Percentiles rank a stretch among this genome's conserved stretches.
These are phyloP conservation scores for Pterostichus madidus DNA, from an alignment of 2,888 invertebrate genomes.

Conservation along the genomic window DNA sequence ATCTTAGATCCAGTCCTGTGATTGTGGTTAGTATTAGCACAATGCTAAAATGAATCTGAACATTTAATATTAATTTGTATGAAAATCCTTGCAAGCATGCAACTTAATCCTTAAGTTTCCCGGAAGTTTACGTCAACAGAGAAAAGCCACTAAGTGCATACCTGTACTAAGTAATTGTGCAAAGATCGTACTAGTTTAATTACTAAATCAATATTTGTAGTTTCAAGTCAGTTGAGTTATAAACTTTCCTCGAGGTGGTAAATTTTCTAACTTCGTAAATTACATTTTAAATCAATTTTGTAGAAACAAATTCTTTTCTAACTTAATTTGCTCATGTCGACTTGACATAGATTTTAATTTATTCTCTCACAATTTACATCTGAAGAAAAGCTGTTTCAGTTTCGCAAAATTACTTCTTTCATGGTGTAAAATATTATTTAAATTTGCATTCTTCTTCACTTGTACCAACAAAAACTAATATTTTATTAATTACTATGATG, in stretches of 20 bases:
- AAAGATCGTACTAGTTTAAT: constrained; percentile 19
- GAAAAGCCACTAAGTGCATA: neutral
- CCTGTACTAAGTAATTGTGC: constrained; percentile 18
- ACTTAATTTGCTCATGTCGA: neutral
- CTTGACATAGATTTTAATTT: neutral
- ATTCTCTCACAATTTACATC: neutral
- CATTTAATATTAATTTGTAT: neutral
- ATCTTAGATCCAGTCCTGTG: no score
- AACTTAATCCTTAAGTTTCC: neutral
- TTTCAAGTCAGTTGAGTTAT: neutral
- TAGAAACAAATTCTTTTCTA: neutral
- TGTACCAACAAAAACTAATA: no score
- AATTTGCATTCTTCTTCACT: no score
- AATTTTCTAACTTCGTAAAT: neutral
- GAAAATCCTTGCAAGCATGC: constrained; percentile 1
- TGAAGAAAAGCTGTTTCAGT: no score
- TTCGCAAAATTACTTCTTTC: no score
- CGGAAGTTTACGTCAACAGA: neutral
- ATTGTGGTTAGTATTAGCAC: no score
- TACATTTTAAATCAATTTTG: neutral
- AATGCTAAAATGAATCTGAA: no score
- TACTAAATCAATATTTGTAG: constrained; percentile 40
- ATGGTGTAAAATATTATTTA: no score
- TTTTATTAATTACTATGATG: no score
- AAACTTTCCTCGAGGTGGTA: neutral